These are phyloP conservation scores for Oikopleura dioica DNA, from an alignment of 23 tunicate genomes.

Conservation along the genomic window DNA sequence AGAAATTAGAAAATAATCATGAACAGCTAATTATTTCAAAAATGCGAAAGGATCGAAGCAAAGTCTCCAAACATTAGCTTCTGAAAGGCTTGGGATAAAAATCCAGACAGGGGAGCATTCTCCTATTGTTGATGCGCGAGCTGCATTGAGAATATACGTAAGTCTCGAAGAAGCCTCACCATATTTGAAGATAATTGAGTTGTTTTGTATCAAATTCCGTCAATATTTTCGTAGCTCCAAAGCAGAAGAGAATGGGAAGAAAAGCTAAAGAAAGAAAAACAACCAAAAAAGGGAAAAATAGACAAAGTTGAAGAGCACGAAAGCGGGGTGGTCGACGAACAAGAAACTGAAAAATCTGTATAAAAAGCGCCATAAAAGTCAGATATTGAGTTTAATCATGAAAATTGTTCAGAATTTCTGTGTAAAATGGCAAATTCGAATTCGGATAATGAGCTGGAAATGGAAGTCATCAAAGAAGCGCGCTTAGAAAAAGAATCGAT, in stretches of 20 bases:
- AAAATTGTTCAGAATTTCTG: no score
- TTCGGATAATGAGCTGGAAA: no score
- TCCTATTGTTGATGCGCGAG: neutral
- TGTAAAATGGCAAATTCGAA: no score
- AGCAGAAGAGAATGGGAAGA: neutral
- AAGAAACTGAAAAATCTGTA: no score
- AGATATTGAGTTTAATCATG: no score
- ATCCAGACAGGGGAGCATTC: constrained; percentile 10
- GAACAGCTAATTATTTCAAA: neutral
- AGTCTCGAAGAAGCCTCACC: no score
- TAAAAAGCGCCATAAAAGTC: no score
- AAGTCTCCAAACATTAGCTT: neutral
- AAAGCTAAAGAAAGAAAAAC: neutral
- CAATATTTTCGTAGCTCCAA: neutral
- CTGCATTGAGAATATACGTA: constrained; percentile 2
- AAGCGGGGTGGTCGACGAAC: no score
- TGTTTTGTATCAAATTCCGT: neutral
- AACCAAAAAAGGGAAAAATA: neutral
- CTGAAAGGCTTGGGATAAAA: neutral
- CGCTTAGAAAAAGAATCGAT: no score
- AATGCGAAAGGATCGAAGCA: neutral
- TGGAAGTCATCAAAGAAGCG: no score
- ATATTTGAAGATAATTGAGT: neutral
- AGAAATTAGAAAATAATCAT: no score
- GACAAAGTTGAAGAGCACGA: neutral